These are phyloP conservation scores for Drosophila oshimai DNA, from an alignment of 1,140 invertebrate genomes.

Conservation along the genomic window DNA sequence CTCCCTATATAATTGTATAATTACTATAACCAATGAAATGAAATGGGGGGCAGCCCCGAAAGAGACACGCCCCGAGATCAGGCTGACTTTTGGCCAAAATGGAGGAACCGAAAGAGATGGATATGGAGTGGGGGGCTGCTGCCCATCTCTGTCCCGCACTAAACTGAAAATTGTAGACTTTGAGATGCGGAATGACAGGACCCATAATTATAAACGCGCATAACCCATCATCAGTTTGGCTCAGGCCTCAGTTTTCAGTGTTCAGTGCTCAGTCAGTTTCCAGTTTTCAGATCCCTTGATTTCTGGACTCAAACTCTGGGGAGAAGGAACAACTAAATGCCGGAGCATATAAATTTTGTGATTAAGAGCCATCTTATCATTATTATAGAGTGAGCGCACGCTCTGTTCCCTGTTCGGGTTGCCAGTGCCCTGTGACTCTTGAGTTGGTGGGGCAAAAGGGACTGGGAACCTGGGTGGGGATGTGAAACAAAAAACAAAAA, in stretches of 20 bases:
- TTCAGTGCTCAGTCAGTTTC: not conserved
- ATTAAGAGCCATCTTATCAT: constrained; percentile 83
- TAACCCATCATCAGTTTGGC: constrained; percentile 78
- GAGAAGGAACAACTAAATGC: constrained; percentile 62
- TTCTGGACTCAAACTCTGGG: constrained; percentile 2
- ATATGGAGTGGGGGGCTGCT: not conserved
- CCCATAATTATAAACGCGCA: constrained; percentile 82
- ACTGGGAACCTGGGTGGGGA: constrained; percentile 9
- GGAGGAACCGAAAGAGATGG: constrained; percentile 1
- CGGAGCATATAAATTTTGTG: constrained; percentile 81
- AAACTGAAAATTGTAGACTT: constrained; percentile 69
- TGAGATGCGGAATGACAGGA: constrained; percentile 80
- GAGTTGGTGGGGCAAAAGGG: constrained; percentile 10
- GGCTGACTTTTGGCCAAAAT: constrained; percentile 38
- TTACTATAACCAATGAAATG: constrained; percentile 13
- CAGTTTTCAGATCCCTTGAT: constrained; percentile 23
- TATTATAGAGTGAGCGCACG: constrained; percentile 82
- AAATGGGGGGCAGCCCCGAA: not conserved
- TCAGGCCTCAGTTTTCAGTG: not conserved
- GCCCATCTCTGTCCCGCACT: constrained; percentile 3
- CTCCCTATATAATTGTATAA: constrained; percentile 11
- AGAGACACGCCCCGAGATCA: constrained; percentile 27
- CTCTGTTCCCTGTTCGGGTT: constrained; percentile 36
- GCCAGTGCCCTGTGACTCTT: constrained; percentile 23
- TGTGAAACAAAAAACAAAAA: constrained; percentile 40